Evolutionary conservation across 2,888 invertebrate species (phyloP).

Genomic region (Crematogaster levior): DNA sequence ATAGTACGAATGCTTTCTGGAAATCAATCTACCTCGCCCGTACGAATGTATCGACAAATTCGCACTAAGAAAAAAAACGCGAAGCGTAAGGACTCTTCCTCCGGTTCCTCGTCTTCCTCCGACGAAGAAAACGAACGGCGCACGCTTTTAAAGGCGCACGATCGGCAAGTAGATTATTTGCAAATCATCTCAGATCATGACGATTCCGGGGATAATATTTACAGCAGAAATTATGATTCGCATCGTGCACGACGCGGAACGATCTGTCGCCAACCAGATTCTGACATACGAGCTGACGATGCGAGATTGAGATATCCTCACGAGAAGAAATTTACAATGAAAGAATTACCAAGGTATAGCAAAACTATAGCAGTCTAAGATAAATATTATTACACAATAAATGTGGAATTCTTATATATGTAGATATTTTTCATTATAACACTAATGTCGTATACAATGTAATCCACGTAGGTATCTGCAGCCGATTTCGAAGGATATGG

Average conservation of each 20-base stretch:
- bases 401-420: neutral
- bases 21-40: conserved; percentile 42
- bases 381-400: neutral
- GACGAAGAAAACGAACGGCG: conserved; percentile 36
- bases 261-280: conserved; percentile 17
- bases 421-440: neutral
- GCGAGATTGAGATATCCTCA: conserved; percentile 43
- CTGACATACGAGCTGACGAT: conserved; percentile 9
- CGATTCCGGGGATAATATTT: conserved; percentile 64
- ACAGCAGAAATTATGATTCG: conserved; percentile 70
- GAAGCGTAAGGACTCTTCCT: conserved; percentile 51
- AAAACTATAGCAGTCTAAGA: neutral
- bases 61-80: conserved; percentile 9
- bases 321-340: conserved; percentile 62
- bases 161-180: conserved; percentile 45
- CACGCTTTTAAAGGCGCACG: conserved; percentile 36
- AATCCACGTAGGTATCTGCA: conserved; percentile 59
- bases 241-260: conserved; percentile 54
- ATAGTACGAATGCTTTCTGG: conserved; percentile 70
- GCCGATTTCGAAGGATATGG: conserved; percentile 64
- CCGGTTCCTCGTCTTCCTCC: conserved; percentile 63
- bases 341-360: conserved; percentile 68
- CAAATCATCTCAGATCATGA: conserved; percentile 41
- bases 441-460: neutral
- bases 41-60: conserved; percentile 44